phyloP scores from a whole-genome alignment of 2,113 vertebrate genomes.

The Geococcyx californianus region DNA sequence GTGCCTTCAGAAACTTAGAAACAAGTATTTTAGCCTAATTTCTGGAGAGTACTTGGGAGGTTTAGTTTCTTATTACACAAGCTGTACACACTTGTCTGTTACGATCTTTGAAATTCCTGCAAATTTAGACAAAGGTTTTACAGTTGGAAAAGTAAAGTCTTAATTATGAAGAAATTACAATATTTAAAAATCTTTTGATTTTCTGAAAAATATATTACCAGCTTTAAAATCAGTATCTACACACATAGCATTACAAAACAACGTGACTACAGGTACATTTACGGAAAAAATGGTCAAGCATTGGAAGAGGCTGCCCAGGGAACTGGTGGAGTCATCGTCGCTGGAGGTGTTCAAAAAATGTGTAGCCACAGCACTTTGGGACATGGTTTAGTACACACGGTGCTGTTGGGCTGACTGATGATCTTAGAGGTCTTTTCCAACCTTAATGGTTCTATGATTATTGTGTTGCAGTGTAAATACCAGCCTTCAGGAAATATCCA shows the following conservation, averaged over 20 bases:
- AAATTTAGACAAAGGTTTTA: not conserved
- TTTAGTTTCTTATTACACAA: not conserved
- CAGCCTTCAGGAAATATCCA: not conserved
- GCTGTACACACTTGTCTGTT: not conserved
- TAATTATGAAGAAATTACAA: not conserved
- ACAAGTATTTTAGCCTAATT: not conserved
- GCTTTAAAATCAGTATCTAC: not conserved
- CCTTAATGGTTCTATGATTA: too few relatives aligned
- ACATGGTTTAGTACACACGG: too few relatives aligned
- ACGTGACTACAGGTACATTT: fast-evolving
- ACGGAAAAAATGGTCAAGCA: too few relatives aligned
- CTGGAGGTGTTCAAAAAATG: too few relatives aligned
- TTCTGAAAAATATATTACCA: not conserved
- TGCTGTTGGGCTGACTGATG: too few relatives aligned
- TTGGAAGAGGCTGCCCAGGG: too few relatives aligned
- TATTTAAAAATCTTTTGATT: not conserved
- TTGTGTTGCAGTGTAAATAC: not conserved
- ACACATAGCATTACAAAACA: not conserved
- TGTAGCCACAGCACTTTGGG: too few relatives aligned
- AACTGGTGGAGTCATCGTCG: too few relatives aligned
- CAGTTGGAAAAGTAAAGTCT: not conserved
- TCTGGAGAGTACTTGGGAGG: not conserved
- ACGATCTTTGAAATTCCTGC: not conserved
- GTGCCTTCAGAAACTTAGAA: not conserved
- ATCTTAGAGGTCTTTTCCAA: too few relatives aligned